phyloP scores from a whole-genome alignment of 2,113 vertebrate species.

The Chrysochloris asiatica region DNA sequence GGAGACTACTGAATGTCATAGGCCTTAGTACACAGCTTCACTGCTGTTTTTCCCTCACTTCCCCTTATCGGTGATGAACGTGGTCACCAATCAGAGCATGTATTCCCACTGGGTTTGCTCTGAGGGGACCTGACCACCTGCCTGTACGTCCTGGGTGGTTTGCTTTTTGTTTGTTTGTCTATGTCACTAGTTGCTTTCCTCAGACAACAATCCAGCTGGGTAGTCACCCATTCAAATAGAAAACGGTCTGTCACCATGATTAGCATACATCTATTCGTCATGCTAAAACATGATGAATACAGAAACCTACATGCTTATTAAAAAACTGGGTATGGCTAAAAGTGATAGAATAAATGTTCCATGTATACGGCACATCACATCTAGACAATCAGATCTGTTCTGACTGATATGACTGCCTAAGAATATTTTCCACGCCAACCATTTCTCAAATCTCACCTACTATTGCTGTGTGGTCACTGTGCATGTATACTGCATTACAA shows the following conservation, averaged over 20 bases:
- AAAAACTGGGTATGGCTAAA: not conserved
- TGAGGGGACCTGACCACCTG: too few relatives aligned
- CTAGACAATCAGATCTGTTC: not conserved
- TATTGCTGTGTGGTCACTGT: not conserved
- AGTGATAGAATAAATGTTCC: not conserved
- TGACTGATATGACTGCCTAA: not conserved
- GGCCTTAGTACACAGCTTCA: too few relatives aligned
- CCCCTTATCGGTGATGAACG: too few relatives aligned
- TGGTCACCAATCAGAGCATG: too few relatives aligned
- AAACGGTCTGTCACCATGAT: too few relatives aligned
- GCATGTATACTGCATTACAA: rapidly evolving
- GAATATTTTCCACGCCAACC: not conserved
- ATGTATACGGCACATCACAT: not conserved
- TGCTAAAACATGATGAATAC: not conserved
- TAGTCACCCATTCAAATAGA: not conserved
- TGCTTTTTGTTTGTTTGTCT: not conserved
- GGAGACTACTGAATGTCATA: too few relatives aligned
- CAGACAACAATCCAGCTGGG: not conserved
- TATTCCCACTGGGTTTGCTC: too few relatives aligned
- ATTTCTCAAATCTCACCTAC: not conserved
- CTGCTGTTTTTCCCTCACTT: too few relatives aligned
- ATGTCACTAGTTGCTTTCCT: not conserved
- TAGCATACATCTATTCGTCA: not conserved
- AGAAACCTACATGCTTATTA: not conserved
- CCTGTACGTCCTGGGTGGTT: too few relatives aligned